phyloP scores from a whole-genome alignment of 2,113 vertebrate genomes.

The Ailuropoda melanoleuca region DNA sequence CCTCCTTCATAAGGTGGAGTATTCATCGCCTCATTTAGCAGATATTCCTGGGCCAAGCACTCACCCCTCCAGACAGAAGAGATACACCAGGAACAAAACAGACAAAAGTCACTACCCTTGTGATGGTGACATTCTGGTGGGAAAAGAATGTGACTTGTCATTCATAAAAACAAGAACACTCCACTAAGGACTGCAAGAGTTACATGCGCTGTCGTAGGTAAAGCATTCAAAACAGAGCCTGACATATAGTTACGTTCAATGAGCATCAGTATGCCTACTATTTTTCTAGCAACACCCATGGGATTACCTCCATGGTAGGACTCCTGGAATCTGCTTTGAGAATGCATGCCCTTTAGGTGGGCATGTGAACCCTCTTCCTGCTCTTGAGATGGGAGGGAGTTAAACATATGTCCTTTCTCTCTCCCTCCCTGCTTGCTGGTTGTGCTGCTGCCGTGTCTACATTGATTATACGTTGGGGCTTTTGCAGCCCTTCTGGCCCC shows the following conservation, averaged over 20 bases:
- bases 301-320: not conserved
- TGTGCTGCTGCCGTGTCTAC: not conserved
- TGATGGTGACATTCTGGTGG: not conserved
- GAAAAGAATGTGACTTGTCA: not conserved
- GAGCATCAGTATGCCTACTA: not conserved
- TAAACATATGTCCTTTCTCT: accelerated
- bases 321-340: not conserved
- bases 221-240: not conserved
- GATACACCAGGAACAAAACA: not conserved
- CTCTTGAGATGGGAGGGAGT: not conserved
- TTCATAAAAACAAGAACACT: not conserved
- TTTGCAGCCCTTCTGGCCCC: not conserved
- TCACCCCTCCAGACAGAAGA: not conserved
- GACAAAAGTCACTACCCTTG: not conserved
- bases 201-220: not conserved
- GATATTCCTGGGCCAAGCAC: not conserved
- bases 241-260: not conserved
- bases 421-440: not conserved
- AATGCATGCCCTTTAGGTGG: not conserved
- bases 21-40: not conserved
- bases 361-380: not conserved
- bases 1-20: not conserved
- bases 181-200: not conserved
- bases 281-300: not conserved
- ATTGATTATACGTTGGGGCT: not conserved